These are phyloP conservation scores for Synanthedon tipuliformis DNA, from an alignment of 2,888 invertebrate genomes.

Conservation along the genomic window DNA sequence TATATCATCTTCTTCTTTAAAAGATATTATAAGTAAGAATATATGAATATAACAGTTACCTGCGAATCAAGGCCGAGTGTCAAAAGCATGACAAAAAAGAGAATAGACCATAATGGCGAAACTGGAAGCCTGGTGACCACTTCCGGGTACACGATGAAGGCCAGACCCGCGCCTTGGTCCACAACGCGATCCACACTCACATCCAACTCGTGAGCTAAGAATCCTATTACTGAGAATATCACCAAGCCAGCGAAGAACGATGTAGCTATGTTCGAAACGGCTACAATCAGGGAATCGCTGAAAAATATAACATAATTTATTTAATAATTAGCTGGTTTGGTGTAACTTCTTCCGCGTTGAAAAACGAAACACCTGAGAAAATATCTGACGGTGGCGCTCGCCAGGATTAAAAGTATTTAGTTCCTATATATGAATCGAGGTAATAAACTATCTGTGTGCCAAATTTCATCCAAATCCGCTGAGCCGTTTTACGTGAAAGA, in stretches of 20 bases:
- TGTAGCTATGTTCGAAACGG: constrained; percentile 80
- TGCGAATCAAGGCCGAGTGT: constrained; percentile 80
- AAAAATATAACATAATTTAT: constrained; percentile 11
- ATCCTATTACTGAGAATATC: constrained; percentile 85
- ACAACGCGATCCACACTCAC: constrained; percentile 78
- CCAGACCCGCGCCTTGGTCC: constrained; percentile 81
- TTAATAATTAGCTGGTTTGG: too few relatives aligned
- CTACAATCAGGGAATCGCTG: constrained; percentile 81
- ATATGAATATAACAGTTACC: constrained; percentile 24
- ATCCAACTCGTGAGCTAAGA: constrained; percentile 80
- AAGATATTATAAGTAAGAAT: not conserved
- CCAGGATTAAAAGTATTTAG: too few relatives aligned
- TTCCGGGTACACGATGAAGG: constrained; percentile 90
- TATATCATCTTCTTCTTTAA: not conserved
- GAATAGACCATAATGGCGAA: constrained; percentile 83
- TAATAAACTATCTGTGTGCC: too few relatives aligned
- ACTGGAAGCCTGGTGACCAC: constrained; percentile 82
- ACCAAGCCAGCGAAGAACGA: constrained; percentile 86
- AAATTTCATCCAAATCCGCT: too few relatives aligned
- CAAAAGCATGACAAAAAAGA: constrained; percentile 84
- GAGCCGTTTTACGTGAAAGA: too few relatives aligned
- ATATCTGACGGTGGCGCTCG: too few relatives aligned
- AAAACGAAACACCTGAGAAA: too few relatives aligned
- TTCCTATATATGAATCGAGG: too few relatives aligned
- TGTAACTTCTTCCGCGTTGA: too few relatives aligned